Percentiles rank a stretch among this genome's conserved stretches.
Conservation (phyloP, 2,113 vertebrate genomes). For the Tupaia tana region DNA sequence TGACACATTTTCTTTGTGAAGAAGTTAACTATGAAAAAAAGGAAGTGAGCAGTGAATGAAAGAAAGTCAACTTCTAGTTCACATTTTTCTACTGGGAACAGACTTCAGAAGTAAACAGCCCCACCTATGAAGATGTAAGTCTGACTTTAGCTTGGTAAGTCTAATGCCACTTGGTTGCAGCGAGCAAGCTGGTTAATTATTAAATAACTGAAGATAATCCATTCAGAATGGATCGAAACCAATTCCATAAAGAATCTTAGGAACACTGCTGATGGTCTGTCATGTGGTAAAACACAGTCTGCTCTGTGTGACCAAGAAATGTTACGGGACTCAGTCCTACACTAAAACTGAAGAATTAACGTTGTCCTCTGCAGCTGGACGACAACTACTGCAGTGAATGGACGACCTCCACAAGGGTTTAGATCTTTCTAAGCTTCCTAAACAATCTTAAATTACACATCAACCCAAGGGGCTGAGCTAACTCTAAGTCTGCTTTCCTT, state of each 20-base stretch:
- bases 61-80: not conserved
- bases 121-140: slow-evolving; percentile 38
- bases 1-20: not conserved
- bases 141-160: slow-evolving; percentile 46
- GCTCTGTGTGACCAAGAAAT: not conserved
- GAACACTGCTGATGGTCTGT: slow-evolving; percentile 44
- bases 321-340: not conserved
- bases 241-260: slow-evolving; percentile 13
- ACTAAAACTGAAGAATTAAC: slow-evolving; percentile 20
- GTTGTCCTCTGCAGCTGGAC: not conserved
- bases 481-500: not conserved
- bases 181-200: slow-evolving; percentile 70
- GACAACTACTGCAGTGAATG: not conserved
- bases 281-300: slow-evolving; percentile 44
- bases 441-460: not conserved
- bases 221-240: slow-evolving; percentile 41
- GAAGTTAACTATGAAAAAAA: not conserved
- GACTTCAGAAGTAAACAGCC: not conserved
- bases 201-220: slow-evolving; percentile 60
- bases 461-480: not conserved
- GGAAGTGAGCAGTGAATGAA: not conserved
- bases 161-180: slow-evolving; percentile 59
- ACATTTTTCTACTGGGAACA: slow-evolving; percentile 22
- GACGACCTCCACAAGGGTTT: not conserved
- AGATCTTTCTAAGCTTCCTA: not conserved